Evolutionary conservation across 1,140 invertebrate genomes (phyloP).

Genomic region (Drosophila kohkoa): DNA sequence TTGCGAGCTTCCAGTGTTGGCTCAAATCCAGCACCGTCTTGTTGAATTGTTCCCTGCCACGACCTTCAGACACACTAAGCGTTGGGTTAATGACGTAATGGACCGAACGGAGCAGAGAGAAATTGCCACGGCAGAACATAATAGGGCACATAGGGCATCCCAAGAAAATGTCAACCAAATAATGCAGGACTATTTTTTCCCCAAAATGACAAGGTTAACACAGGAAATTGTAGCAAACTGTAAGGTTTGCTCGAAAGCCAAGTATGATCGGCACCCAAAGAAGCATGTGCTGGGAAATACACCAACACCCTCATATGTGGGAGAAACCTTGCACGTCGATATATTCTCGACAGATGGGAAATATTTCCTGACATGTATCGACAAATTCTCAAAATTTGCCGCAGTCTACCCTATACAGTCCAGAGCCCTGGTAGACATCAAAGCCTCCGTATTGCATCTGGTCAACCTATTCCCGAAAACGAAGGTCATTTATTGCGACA

Average conservation of each 20-base stretch:
- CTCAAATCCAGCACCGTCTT: too few species aligned
- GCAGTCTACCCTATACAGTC: slow-evolving; percentile 21
- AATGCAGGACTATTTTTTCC: too few species aligned
- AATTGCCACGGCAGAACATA: too few species aligned
- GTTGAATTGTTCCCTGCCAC: too few species aligned
- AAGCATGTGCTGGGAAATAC: slow-evolving; percentile 43
- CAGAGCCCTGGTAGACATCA: too few species aligned
- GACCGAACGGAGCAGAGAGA: too few species aligned
- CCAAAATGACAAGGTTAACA: neutral
- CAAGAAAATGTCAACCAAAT: too few species aligned
- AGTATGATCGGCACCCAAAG: slow-evolving; percentile 25
- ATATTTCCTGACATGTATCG: slow-evolving; percentile 15
- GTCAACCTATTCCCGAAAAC: slow-evolving; percentile 37
- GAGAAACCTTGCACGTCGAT: slow-evolving; percentile 4
- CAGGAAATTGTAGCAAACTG: slow-evolving; percentile 34
- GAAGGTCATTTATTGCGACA: slow-evolving; percentile 14
- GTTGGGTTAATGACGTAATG: too few species aligned
- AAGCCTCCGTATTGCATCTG: too few species aligned
- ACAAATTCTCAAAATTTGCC: slow-evolving; percentile 44
- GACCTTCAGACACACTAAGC: too few species aligned
- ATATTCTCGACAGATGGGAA: slow-evolving; percentile 20
- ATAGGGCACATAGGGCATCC: too few species aligned
- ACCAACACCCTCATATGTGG: slow-evolving; percentile 31
- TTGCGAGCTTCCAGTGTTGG: too few species aligned
- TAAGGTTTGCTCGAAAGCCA: slow-evolving; percentile 40